Percentiles rank a stretch among this genome's conserved stretches.
phyloP scores from a whole-genome alignment of 2,888 invertebrate genomes.

The Scaptomyza reducta region DNA sequence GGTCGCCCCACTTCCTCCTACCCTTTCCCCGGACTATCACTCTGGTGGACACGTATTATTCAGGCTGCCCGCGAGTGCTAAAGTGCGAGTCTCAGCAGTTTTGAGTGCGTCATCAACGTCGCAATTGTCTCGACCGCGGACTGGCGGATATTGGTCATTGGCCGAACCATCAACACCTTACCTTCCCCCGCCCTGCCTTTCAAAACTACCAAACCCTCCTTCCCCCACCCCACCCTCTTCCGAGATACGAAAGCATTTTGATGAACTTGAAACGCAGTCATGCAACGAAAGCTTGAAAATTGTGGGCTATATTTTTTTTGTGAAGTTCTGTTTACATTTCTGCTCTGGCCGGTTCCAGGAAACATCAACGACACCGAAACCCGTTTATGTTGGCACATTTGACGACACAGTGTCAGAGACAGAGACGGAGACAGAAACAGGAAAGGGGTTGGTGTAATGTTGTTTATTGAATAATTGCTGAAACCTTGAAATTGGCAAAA shows the following conservation, averaged over 20 bases:
- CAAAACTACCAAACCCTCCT: neutral
- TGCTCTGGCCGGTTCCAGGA: constrained; percentile 46
- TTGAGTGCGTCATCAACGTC: constrained; percentile 57
- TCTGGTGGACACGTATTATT: constrained; percentile 38
- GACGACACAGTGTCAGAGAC: neutral
- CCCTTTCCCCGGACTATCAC: neutral
- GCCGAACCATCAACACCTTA: constrained; percentile 22
- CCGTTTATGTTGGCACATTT: constrained; percentile 66
- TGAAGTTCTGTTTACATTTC: constrained; percentile 37
- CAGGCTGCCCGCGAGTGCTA: constrained; percentile 33
- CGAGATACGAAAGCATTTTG: constrained; percentile 34
- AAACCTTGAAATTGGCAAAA: constrained; percentile 62
- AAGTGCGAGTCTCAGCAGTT: constrained; percentile 50
- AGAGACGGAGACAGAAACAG: neutral
- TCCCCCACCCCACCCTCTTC: neutral
- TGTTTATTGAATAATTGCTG: constrained; percentile 66
- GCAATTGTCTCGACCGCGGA: constrained; percentile 62
- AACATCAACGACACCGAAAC: constrained; percentile 43
- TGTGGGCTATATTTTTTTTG: constrained; percentile 20
- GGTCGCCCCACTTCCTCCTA: neutral
- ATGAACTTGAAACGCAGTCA: constrained; percentile 74
- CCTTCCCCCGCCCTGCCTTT: neutral
- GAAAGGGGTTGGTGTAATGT: neutral
- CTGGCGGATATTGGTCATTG: constrained; percentile 65
- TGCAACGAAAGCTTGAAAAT: constrained; percentile 66